These are phyloP conservation scores for Petrolisthes cinctipes DNA, from an alignment of 2,888 invertebrate species.

Conservation along the genomic window DNA sequence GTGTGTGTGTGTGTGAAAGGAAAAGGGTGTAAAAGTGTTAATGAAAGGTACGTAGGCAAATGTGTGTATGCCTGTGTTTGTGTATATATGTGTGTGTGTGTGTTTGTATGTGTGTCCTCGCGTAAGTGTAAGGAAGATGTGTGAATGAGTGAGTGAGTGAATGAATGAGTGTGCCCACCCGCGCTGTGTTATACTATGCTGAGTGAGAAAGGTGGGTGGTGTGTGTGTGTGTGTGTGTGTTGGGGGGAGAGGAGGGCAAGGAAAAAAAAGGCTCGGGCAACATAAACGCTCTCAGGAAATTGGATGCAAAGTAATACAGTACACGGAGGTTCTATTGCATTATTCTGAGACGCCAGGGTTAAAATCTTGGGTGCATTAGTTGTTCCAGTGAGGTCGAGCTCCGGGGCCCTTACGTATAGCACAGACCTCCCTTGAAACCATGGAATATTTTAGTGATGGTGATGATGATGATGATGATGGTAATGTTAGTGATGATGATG, in stretches of 20 bases:
- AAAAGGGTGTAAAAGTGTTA: too few species aligned
- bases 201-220: not conserved
- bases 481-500: not conserved
- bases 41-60: too few species aligned
- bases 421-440: too few species aligned
- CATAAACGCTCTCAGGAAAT: conserved; percentile 41
- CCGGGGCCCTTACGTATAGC: too few species aligned
- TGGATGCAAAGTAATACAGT: conserved; percentile 27
- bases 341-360: conserved; percentile 1
- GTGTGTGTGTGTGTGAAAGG: not conserved
- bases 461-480: not conserved
- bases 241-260: not conserved
- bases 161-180: too few species aligned
- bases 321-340: conserved; percentile 8
- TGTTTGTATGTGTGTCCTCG: too few species aligned
- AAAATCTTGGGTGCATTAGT: not conserved
- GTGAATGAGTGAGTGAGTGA: not conserved
- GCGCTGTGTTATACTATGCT: too few species aligned
- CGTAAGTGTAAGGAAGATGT: too few species aligned
- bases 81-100: too few species aligned
- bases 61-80: too few species aligned
- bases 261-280: conserved; percentile 4
- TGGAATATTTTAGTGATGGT: not conserved
- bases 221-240: not conserved
- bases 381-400: too few species aligned